Base-by-base conservation (phyloP, 2,797 vertebrate genomes). In the Pseudochaenichthys georgianus region DNA sequence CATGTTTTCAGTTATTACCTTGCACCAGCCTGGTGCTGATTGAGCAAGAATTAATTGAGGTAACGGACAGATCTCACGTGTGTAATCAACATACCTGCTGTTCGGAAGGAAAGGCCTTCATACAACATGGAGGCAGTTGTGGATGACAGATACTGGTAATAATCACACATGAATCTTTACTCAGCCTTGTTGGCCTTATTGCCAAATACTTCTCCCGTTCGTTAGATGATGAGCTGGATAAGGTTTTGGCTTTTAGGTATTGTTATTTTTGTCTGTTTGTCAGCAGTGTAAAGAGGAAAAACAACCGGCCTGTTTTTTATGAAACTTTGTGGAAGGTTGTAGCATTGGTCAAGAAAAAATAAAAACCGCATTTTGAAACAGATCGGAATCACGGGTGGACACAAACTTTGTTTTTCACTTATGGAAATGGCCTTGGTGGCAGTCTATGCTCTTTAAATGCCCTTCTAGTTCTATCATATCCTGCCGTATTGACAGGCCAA, bases 121-220 rank as follows among this genome's bases (percentile, higher is more conserved):
- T 7, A 64, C 9, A 68, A 17, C 50, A 28, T 28, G 15, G 50
- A 52, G 15, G 17, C 28, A 50, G 62, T 19, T 34, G n/a, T 66
- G 55, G 13, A 62, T 51, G 23, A 47, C 45, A 53, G 46, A 62
- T 46, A 15, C 50, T 61, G 45, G 4, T 68, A 58, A 63, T 63
- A 51, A 51, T 57, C n/a, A 50, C 5, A 63, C 19, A 41, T 13
- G 9, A 16, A 64, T 58, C 42, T 59, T 52, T 58, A 43, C 5
- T 61, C 43, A n/a, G 51, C 48, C 23, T 54, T 51, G 2, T 57
- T 50, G 13, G 48, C 15, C 41, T 53, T 47, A 16, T 64, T 41
- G 28, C 6, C 4, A 65, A 28, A 28, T 28, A 28, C 28, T 28
- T 28, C 28, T 28, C 28, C 28, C 4, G 28, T 28, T 28, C 34